Evolutionary conservation across 1,140 invertebrate species (phyloP).

Genomic region (Protaetia brevitarsis): DNA sequence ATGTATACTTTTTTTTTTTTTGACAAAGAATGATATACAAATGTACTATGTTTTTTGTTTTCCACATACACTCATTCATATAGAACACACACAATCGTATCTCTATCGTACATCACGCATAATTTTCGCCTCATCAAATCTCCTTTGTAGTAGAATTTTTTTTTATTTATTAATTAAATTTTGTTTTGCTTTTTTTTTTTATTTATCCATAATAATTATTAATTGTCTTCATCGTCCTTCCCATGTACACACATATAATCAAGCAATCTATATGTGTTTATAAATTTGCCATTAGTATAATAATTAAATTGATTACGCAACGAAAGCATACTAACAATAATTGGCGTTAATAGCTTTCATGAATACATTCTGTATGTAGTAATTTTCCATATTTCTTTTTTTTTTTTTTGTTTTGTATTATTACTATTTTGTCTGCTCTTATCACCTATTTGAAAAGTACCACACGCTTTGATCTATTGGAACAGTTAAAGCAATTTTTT

Average conservation of each 20-base stretch:
- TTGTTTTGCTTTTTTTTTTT: constrained; percentile 16
- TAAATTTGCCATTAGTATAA: constrained; percentile 40
- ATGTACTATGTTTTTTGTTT: constrained; percentile 50
- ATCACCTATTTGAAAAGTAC: constrained; percentile 23
- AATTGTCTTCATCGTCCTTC: too few species aligned
- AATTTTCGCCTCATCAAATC: constrained; percentile 29
- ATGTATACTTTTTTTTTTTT: constrained; percentile 47
- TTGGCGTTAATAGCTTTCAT: constrained; percentile 33
- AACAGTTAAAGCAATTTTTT: constrained; percentile 21
- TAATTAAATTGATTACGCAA: constrained; percentile 40
- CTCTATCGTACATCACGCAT: constrained; percentile 14
- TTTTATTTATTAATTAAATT: constrained; percentile 28
- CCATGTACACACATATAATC: constrained; percentile 49
- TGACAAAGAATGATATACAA: constrained; percentile 57
- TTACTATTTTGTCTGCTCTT: too few species aligned
- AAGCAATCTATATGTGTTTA: constrained; percentile 50
- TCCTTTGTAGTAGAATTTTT: constrained; percentile 28
- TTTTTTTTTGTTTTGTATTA: too few species aligned
- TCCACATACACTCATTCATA: constrained; percentile 43
- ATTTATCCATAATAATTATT: constrained; percentile 19
- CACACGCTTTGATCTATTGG: constrained; percentile 28
- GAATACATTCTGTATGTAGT: constrained; percentile 32
- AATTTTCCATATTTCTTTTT: constrained; percentile 29
- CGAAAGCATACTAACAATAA: constrained; percentile 38
- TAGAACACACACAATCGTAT: constrained; percentile 29